A percentile compares a stretch with the other conserved stretches of the same genome.
Evolutionary conservation across 23 tunicate genomes (phyloP).

Genomic region (Clavelina lepadiformis): DNA sequence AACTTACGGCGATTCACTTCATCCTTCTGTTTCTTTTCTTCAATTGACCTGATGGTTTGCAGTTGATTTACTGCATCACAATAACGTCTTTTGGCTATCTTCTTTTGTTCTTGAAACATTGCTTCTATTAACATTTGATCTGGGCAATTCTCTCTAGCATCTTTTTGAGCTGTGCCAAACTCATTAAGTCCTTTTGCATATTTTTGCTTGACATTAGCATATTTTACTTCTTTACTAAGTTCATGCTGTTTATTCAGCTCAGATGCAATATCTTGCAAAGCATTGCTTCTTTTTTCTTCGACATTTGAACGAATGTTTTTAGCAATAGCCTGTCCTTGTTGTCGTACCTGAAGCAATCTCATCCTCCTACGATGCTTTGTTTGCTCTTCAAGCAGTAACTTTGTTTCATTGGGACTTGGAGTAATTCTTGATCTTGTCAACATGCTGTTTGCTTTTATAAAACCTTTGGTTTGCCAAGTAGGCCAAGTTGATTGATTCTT

Average conservation of each 20-base stretch:
- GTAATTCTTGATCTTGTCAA: too few species aligned
- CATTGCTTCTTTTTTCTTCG: conserved; percentile 14
- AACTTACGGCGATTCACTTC: conserved; percentile 12
- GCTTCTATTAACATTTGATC: conserved; percentile 57
- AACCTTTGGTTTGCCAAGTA: too few species aligned
- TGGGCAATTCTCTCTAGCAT: conserved; percentile 38
- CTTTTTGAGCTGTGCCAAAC: conserved; percentile 54
- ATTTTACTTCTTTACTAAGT: conserved; percentile 12
- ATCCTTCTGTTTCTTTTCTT: conserved; percentile 33
- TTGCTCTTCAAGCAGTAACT: conserved; percentile 3
- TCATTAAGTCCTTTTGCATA: conserved; percentile 37
- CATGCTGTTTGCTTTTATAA: too few species aligned
- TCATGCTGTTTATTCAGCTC: conserved; percentile 37
- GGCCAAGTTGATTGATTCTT: too few species aligned
- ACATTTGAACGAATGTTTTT: conserved; percentile 39
- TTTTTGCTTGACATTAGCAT: conserved; percentile 26
- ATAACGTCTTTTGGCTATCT: conserved; percentile 35
- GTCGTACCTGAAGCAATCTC: conserved; percentile 59
- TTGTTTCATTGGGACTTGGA: conserved; percentile 27
- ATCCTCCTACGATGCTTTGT: conserved; percentile 17
- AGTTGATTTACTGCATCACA: conserved; percentile 36
- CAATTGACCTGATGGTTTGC: conserved; percentile 6
- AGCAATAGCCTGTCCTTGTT: conserved; percentile 56
- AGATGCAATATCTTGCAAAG: conserved; percentile 35
- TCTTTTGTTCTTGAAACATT: conserved; percentile 35